Conservation (phyloP, 2,113 vertebrate genomes). For the Ramphastos sulfuratus region DNA sequence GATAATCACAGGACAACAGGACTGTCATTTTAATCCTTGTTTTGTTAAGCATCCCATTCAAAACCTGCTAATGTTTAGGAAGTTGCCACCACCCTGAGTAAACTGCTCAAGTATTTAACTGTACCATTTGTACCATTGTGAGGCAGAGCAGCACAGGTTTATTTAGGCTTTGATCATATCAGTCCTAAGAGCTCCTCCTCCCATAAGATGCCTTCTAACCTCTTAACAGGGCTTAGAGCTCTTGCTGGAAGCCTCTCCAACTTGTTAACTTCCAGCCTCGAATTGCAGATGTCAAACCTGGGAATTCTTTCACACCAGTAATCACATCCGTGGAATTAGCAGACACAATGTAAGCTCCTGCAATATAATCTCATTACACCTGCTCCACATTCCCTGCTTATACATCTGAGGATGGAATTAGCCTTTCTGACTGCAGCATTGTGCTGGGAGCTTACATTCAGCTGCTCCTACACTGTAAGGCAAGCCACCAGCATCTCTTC, state of each 20-base stretch:
- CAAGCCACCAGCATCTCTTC: background rate
- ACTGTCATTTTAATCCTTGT: background rate
- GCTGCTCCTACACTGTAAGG: background rate
- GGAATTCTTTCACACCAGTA: background rate
- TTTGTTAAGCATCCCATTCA: constrained; percentile 33
- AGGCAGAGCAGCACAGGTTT: background rate
- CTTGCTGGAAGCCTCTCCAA: background rate
- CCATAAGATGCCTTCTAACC: background rate
- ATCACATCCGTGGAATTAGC: constrained; percentile 22
- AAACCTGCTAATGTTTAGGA: background rate
- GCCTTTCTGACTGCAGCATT: background rate
- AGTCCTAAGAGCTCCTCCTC: background rate
- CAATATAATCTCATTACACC: constrained; percentile 31
- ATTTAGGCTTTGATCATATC: background rate
- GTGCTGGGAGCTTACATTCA: background rate
- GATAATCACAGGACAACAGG: constrained; percentile 14
- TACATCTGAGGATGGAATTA: background rate
- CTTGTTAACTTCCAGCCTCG: background rate
- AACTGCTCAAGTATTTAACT: constrained; percentile 26
- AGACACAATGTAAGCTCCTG: background rate
- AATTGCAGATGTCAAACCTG: background rate
- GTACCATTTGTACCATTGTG: background rate
- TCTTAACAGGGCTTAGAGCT: background rate
- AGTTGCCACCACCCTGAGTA: constrained; percentile 17
- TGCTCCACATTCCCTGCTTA: background rate